Evolutionary conservation across 2,113 vertebrate genomes (phyloP), one percentile per base, ranked within the genome.

Genomic region (Sturnira hondurensis): DNA sequence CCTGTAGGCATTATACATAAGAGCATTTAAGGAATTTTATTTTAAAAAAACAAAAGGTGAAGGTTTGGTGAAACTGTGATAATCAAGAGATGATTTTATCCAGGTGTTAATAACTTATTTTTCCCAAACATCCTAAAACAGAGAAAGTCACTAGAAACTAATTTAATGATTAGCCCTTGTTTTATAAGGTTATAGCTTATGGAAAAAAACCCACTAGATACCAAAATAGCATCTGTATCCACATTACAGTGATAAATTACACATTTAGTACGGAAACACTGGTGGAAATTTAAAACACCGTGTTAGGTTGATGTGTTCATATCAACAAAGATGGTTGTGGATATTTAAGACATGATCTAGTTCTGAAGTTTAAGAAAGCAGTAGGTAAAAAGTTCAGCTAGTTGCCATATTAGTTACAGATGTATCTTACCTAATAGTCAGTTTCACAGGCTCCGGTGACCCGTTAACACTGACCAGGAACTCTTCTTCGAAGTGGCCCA

Each of bases 401-500:
- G 38, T 41, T 73, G 86, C 61, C 65, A 68, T 1, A 13, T 80
- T 63, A 50, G 36, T 43, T 36, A 50, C 1, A 70, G 56, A n/a
- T 41, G 41, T 3, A 16, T 22, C 97, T 98, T 98, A 99, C 99
- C 98, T 98, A 95, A 99, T 98, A 9, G 98, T 99, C 86, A 99
- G 22, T 70, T 43, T 98, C 24, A 98, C 97, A 68, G 97, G 98
- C 31, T 98, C 81, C 0, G 98, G 98, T 52, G 98, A 98, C 65
- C 98, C 99, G 3, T 83, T 96, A 82, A 99, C 98, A 47, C 2
- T 83, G 50, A 99, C 97, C n/a, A 96, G 90, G 88, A 99, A 98
- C 50, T 99, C 98, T 93, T 99, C 99, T 0, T 87, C 98, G 80
- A 99, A 99, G 7, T 61, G 50, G 26, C 99, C 99, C 91, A 99